Evolutionary conservation across 2,888 invertebrate species (phyloP), one percentile per base, ranked within the genome.

Genomic region (Mellilla xanthometata): DNA sequence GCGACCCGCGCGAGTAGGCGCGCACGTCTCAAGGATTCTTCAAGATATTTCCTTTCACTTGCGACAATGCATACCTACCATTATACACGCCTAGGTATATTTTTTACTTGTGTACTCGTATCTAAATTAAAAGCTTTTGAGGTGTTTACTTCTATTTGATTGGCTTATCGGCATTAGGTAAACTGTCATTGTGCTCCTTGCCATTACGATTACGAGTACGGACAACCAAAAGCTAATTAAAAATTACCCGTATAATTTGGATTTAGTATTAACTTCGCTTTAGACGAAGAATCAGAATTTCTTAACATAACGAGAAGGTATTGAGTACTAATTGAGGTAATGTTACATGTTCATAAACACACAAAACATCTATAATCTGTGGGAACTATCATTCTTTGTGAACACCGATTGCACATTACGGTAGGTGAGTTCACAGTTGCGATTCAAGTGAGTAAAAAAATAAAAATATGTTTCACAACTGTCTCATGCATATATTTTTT

Each of bases 21-120:
- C 83, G 74, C 79, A 68, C 77, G 66, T 84, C 80, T 87, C 87
- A 88, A 88, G 86, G 87, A 88, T 88, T 74, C 84, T 77, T 76
- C 79, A 79, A 85, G 82, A 86, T 86, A 87, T 88, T 88, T 86
- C 88, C 88, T 88, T 89, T 89, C 88, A 88, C 88, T 86, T 81
- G 73, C 77, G 83, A 86, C 87, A 87, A 86, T 86, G 56, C 65
- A 61, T 62, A 49, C 59, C 54, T 65, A 60, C 43, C 26, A 54
- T 48, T 34, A 44, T 36, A 24, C 8, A n/a, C 15, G 15, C 15
- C 6, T 24, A 27, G 15, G 12, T 26, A 35, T 27, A 22, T 28
- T 19, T n/a, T 24, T 19, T 19, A 19, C 15, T 19, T 5, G 15
- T n/a, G 6, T 6, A 19, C 15, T 6, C 15, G 15, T 19, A 19